Base-by-base conservation (phyloP, 2,797 vertebrate genomes). In the Bradypus variegatus region DNA sequence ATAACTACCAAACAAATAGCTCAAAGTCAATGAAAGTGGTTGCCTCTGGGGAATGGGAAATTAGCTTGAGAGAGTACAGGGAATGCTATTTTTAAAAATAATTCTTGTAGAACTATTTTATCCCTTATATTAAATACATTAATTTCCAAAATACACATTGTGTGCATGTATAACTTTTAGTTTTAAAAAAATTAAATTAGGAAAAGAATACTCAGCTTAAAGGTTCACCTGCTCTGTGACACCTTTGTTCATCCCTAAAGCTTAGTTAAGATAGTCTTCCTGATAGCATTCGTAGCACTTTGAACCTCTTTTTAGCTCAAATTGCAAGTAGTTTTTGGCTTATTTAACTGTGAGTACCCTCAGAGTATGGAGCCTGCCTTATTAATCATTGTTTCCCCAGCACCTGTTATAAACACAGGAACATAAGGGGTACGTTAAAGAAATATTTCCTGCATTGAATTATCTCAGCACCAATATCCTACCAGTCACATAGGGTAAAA, bases 361-460 rank as follows among this genome's bases (percentile, higher is more conserved):
- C 36, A 78, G 84, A n/a, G 36, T 64, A 78, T 25, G 25, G 36
- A 41, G 14, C 25, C 50, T 70, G 62, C 33, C 79, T 88, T 91
- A 64, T 65, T 58, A 73, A 58, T 73, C 31, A 65, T 5, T 77
- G 64, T 72, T 60, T 86, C 50, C 21, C 60, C 21, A 84, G 31
- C 58, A 79, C 15, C 45, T 91, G 31, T 78, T 45, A 82, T 45
- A 73, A 88, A 48, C 7, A 33, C 25, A 88, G 58, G 73, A 36
- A n/a, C 45, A 83, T 18, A 75, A 64, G 16, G 13, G 31, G 36
- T 58, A 29, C 69, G 6, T 67, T n/a, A n/a, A 72, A 72, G 64
- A 94, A 85, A 38, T 58, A 79, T 53, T 88, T 85, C 69, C 81
- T 91, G 69, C 85, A 91, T 9, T 91, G 78, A 83, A 94, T 88